These are phyloP conservation scores for Ptychadena robeensis DNA, from an alignment of 2,797 vertebrate genomes.

Conservation along the genomic window DNA sequence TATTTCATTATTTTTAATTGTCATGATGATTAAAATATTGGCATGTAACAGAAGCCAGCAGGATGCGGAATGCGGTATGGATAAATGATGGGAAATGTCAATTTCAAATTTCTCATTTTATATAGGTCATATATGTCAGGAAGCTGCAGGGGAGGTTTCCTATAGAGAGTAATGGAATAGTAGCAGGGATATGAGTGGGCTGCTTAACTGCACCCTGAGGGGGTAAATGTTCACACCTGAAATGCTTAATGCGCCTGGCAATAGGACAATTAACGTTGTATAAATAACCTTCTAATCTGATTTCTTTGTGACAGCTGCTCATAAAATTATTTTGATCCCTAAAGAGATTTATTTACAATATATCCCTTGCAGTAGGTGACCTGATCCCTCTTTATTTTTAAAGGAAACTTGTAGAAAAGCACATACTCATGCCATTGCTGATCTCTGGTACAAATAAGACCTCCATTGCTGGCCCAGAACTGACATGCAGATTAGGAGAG, in stretches of 20 bases:
- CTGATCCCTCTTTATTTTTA: neutral
- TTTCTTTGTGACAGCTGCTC: slow-evolving; percentile 35
- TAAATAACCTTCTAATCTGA: slow-evolving; percentile 28
- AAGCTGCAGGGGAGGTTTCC: neutral
- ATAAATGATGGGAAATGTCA: slow-evolving; percentile 30
- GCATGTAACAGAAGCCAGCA: neutral
- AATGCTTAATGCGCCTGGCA: slow-evolving; percentile 36
- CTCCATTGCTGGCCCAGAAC: neutral
- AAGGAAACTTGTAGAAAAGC: neutral
- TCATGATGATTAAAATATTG: neutral
- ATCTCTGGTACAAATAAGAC: neutral
- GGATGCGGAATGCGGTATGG: neutral
- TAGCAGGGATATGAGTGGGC: neutral
- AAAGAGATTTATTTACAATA: neutral
- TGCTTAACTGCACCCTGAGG: slow-evolving; percentile 14
- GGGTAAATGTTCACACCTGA: slow-evolving; percentile 2
- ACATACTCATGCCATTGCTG: neutral
- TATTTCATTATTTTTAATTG: slow-evolving; percentile 18
- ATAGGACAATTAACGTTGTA: slow-evolving; percentile 24
- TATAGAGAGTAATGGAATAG: neutral
- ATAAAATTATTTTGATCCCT: neutral
- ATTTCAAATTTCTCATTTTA: slow-evolving; percentile 28
- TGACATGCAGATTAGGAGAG: no score
- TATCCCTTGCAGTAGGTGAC: neutral
- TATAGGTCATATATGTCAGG: slow-evolving; percentile 6